phyloP scores from a whole-genome alignment of 2,113 vertebrate genomes.

The Limnothrissa miodon region DNA sequence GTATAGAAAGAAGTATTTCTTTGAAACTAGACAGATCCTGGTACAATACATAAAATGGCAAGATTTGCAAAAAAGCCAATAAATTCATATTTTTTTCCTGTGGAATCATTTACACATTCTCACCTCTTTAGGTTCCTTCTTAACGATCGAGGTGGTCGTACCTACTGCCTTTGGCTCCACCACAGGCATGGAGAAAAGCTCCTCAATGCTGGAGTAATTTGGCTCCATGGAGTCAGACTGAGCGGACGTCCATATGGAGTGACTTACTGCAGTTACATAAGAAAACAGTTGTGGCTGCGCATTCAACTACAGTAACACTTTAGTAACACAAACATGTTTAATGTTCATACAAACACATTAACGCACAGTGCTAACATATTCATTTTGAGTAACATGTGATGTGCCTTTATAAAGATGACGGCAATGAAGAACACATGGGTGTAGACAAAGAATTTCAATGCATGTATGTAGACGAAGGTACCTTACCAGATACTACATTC shows the following conservation, averaged over 20 bases:
- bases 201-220: constrained; percentile 90
- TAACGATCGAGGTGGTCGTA: constrained; percentile 62
- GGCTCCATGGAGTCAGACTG: constrained; percentile 74
- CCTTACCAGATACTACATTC: constrained; percentile 76
- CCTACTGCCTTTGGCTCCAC: constrained; percentile 80
- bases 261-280: constrained; percentile 69
- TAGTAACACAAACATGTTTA: neutral
- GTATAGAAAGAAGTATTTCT: too few species aligned
- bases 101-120: neutral
- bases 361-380: neutral
- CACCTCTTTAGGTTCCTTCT: constrained; percentile 91
- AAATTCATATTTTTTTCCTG: neutral
- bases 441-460: neutral
- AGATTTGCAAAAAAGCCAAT: too few species aligned
- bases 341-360: neutral
- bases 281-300: neutral
- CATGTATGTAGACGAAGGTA: neutral
- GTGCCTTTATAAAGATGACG: too few species aligned
- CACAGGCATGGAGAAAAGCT: constrained; percentile 89
- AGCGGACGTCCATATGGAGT: constrained; percentile 86
- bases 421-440: neutral
- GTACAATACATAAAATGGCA: too few species aligned
- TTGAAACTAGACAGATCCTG: too few species aligned
- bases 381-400: neutral
- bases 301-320: neutral